Evolutionary conservation across 2,888 invertebrate species (phyloP).

Genomic region (Lithophane leautieri): DNA sequence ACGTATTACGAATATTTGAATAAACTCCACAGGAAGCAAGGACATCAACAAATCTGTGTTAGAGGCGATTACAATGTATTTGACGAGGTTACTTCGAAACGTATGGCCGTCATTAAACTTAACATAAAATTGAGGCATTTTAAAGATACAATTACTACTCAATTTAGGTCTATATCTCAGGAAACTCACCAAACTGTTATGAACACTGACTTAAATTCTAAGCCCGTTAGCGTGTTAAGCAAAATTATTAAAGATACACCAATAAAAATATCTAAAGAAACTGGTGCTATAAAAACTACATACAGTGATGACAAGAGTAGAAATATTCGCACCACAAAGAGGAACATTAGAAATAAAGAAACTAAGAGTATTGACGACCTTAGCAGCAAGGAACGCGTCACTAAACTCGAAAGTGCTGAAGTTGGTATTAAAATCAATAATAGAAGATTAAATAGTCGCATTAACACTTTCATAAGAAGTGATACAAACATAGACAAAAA

Average conservation of each 20-base stretch:
- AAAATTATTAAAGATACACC: constrained; percentile 42
- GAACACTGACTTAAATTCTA: constrained; percentile 55
- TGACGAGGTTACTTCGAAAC: constrained; percentile 76
- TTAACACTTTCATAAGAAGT: constrained; percentile 69
- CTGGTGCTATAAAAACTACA: constrained; percentile 73
- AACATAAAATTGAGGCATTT: constrained; percentile 76
- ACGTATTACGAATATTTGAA: constrained; percentile 75
- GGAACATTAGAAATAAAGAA: constrained; percentile 5
- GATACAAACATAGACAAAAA: constrained; percentile 64
- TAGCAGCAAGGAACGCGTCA: neutral
- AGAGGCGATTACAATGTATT: constrained; percentile 75
- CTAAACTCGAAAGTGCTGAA: neutral
- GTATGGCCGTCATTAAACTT: constrained; percentile 77
- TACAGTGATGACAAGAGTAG: constrained; percentile 66
- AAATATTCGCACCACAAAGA: constrained; percentile 26
- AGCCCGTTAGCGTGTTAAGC: constrained; percentile 46
- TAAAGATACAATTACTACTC: constrained; percentile 67
- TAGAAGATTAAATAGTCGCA: constrained; percentile 23
- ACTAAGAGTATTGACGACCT: neutral
- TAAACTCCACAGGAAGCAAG: constrained; percentile 60
- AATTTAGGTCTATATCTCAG: constrained; percentile 57
- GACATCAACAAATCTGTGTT: constrained; percentile 65
- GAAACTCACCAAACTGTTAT: constrained; percentile 54
- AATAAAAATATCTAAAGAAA: constrained; percentile 47
- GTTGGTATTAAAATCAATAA: neutral